Evolutionary conservation across 2,113 vertebrate species (phyloP), one percentile per base, ranked within the genome.

Genomic region (Panurus biarmicus): DNA sequence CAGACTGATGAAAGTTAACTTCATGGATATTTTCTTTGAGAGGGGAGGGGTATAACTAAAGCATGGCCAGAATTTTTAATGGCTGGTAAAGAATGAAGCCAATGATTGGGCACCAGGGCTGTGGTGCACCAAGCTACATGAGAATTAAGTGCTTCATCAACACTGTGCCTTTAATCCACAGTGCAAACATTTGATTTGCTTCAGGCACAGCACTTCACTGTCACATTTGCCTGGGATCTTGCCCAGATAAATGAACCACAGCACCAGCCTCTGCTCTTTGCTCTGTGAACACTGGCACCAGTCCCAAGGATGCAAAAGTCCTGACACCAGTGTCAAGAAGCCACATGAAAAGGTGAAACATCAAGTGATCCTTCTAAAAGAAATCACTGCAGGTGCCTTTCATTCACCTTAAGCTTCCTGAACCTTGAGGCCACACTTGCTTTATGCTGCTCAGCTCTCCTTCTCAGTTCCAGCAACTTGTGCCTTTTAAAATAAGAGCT

Each of bases 341-440:
- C 74, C 85, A 92, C 72, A 48, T 3, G 26, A 86, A 85, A 7
- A 74, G 86, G 90, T 94, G 86, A 89, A 88, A 80, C 80, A 87
- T 88, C 72, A 89, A 92, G 79, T 71, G 69, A 74, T 90, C 67
- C 72, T 94, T 94, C 83, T 67, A 64, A 92, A 90, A 84, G 72
- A 80, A 90, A 90, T 64, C 76, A 67, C 83, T 71, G 73, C 89
- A 86, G 89, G 95, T 67, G 40, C 44, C 40, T 95, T 80, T 75
- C 86, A 90, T 78, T 93, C 69, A 58, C 90, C 86, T 86, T 80
- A 90, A 93, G 83, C 92, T 95, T 90, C 69, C 90, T 81, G 76
- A 87, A 84, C 92, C 89, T 88, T 64, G 57, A 90, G 86, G 92
- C 76, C 90, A 92, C 67, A 4, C 48, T 84, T 66, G 58, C 91